Percentiles rank a stretch among this genome's conserved stretches.
phyloP scores from a whole-genome alignment of 2,888 invertebrate species.

The Orthosia cruda region DNA sequence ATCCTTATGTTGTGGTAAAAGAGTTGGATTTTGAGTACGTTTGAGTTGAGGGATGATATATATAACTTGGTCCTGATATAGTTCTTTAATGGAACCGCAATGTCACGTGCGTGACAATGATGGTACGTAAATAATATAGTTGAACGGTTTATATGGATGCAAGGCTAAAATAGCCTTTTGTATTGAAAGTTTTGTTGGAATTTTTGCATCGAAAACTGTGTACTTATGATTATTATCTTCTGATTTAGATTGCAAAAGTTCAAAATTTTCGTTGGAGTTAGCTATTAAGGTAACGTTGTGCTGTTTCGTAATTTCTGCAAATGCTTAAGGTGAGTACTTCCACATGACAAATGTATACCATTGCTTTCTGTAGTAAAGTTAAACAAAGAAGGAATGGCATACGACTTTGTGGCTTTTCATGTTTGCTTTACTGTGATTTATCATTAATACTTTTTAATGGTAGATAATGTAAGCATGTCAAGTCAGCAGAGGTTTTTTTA shows the following conservation, averaged over 20 bases:
- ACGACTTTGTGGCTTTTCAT: conserved; percentile 49
- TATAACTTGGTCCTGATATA: conserved; percentile 79
- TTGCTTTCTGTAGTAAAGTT: conserved; percentile 53
- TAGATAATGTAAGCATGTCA: conserved; percentile 39
- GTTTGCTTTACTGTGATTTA: conserved; percentile 54
- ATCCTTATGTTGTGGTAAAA: conserved; percentile 52
- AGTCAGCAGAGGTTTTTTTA: neutral
- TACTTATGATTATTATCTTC: conserved; percentile 68
- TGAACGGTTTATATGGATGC: conserved; percentile 86
- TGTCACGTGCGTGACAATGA: conserved; percentile 90
- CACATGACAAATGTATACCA: conserved; percentile 62
- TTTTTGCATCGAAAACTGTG: conserved; percentile 71
- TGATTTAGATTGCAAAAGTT: conserved; percentile 72
- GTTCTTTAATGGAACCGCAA: conserved; percentile 90
- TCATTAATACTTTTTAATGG: conserved; percentile 43
- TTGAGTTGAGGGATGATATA: conserved; percentile 27
- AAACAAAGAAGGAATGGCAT: conserved; percentile 52
- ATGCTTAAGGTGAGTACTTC: conserved; percentile 57
- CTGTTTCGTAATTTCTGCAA: conserved; percentile 68
- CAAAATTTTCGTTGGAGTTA: conserved; percentile 65
- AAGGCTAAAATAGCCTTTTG: conserved; percentile 73
- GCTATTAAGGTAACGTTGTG: conserved; percentile 59
- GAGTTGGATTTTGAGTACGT: conserved; percentile 57
- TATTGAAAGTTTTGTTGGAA: conserved; percentile 80
- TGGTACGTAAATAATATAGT: conserved; percentile 86